Evolutionary conservation across 2,888 invertebrate genomes (phyloP).

Genomic region (Aphrophora alni): DNA sequence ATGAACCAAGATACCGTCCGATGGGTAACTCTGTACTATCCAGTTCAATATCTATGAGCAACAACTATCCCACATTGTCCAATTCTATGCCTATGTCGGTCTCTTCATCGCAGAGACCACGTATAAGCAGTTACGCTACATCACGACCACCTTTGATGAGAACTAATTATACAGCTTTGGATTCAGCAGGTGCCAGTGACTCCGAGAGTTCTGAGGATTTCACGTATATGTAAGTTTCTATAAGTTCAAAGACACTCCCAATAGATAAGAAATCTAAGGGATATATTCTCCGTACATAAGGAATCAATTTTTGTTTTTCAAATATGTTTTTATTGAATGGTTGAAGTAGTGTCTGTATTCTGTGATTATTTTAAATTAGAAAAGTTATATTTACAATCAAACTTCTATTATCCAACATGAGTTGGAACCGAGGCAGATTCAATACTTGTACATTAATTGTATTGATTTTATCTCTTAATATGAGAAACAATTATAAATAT

Average conservation of each 20-base stretch:
- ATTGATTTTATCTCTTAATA: too few relatives aligned
- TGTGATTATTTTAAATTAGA: too few relatives aligned
- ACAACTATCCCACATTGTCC: background rate
- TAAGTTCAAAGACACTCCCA: constrained; percentile 14
- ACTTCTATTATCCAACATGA: too few relatives aligned
- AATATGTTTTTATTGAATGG: too few relatives aligned
- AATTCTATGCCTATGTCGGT: constrained; percentile 1
- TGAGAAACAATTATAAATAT: too few relatives aligned
- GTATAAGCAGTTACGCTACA: constrained; percentile 22
- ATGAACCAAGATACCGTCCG: constrained; percentile 42
- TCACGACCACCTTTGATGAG: background rate
- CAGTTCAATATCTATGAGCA: background rate
- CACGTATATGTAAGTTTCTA: constrained; percentile 67
- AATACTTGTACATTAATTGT: too few relatives aligned
- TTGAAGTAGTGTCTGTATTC: too few relatives aligned
- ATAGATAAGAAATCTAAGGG: constrained; percentile 18
- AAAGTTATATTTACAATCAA: too few relatives aligned
- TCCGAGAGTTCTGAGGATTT: constrained; percentile 69
- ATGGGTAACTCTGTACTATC: background rate
- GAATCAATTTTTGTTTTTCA: too few relatives aligned
- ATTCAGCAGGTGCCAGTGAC: constrained; percentile 65
- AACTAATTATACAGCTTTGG: constrained; percentile 53
- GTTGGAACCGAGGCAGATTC: too few relatives aligned
- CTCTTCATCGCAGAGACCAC: constrained; percentile 25
- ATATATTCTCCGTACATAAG: too few relatives aligned